Base-by-base conservation (phyloP, 2,113 vertebrate species). In the Pseudorhombus dupliciocellatus region DNA sequence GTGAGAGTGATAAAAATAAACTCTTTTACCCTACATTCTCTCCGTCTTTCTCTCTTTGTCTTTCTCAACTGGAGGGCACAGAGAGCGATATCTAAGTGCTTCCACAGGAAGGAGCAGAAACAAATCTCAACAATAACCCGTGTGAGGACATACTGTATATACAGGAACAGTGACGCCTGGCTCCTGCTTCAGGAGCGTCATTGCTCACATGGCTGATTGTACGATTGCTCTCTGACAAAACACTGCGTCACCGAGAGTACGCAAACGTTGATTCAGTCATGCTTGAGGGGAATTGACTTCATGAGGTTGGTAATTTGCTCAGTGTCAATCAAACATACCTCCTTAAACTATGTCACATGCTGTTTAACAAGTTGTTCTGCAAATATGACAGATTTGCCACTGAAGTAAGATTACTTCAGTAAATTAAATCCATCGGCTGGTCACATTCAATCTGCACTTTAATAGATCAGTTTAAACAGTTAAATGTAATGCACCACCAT, bases 1-100 rank as follows among this genome's bases (percentile, higher is more conserved):
- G 87, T 88, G 89, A 91, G 87, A 71, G 61, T 55, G 86, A 81
- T 90, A 91, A 88, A 92, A 92, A 92, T 90, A 92, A 92, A 92
- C 81, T 90, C 79, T 89, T 91, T 91, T 91, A 92, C 81, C 90
- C 91, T 86, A 89, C 86, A 91, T 88, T 86, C 75, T 71, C 64
- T 52, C 64, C 10, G 24, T 85, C 70, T 86, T 80, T 68, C 68
- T 80, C 51, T 62, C 58, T 72, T 79, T 80, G 68, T 84, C 75
- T 69, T 59, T 59, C 61, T 79, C 54, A 25, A 75, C 83, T 84
- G 73, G 70, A 88, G 88, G 84, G 77, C 71, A 79, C 34, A 5
- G 14, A 15, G 69, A 82, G 81, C 73, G 73, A 84, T 84, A 79
- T 81, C 79, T 90, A 84, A 91, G 88, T 89, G 84, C 88, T 76